Base-by-base conservation (phyloP, 2,113 vertebrate species). In the Vimba vimba region DNA sequence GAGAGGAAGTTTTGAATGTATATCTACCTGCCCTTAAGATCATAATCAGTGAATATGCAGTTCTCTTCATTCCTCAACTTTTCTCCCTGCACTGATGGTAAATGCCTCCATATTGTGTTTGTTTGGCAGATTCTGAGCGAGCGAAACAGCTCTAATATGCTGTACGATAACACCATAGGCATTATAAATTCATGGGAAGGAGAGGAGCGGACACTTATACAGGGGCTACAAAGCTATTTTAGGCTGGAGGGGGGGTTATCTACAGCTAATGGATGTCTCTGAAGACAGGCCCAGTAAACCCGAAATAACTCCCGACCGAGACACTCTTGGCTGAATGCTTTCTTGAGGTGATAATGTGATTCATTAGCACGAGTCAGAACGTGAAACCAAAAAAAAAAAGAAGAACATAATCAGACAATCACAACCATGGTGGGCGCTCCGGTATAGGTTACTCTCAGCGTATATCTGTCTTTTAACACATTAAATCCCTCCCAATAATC, bases 111-210 rank as follows among this genome's bases (percentile, higher is more conserved):
- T 83, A 79, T 83, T 50, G 79, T 86, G 71, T 87, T 88, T 88
- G 86, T 84, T 90, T 91, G 87, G 75, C 66, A 91, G 27, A 86
- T 83, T 27, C 13, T 71, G 84, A 66, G 82, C 25, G 45, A 73
- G 59, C 15, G 68, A 52, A 82, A 25, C 8, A 23, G 47, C 62
- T 88, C 36, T 90, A 90, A 87, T n/a, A 85, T 84, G 85, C 50
- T 79, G 85, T 68, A 87, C 59, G 86, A 66, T 71, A 86, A 89
- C 86, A 85, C 82, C 60, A 50, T 83, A 87, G 47, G 59, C 85
- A 90, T 91, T 91, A 92, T 85, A 81, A 89, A 93, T 92, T 89
- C 86, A 92, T 87, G 86, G 81, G 87, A 79, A 21, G 81, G 87
- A 83, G 71, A 87, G 59, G 86, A 71, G 82, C 88, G 91, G 87